Conservation (phyloP, 2,113 vertebrate genomes). For the Ifrita kowaldi region DNA sequence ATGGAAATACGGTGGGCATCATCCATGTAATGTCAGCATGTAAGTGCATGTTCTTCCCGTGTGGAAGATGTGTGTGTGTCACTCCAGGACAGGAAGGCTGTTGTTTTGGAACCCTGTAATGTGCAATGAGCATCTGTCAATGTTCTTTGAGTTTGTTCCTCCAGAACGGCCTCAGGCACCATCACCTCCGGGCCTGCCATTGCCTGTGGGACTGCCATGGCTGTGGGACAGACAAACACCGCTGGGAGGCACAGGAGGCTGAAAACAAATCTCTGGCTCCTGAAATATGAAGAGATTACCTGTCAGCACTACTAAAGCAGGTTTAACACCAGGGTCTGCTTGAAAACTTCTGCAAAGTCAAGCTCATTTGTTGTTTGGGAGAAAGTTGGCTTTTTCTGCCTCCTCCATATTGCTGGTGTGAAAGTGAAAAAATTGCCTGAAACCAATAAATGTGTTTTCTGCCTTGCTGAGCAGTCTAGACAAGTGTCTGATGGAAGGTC, state of each 20-base stretch:
- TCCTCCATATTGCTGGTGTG: not conserved
- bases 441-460: not conserved
- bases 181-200: not conserved
- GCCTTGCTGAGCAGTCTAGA: not conserved
- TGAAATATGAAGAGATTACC: not conserved
- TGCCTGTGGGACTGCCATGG: not conserved
- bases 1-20: not conserved
- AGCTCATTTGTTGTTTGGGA: not conserved
- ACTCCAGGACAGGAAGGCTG: not conserved
- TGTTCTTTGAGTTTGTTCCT: not conserved
- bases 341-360: not conserved
- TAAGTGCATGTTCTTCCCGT: rapidly evolving
- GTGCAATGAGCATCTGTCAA: not conserved
- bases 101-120: not conserved
- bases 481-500: not conserved
- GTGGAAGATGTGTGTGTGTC: not conserved
- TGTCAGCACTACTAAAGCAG: not conserved
- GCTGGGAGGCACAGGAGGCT: not conserved
- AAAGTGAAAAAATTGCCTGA: not conserved
- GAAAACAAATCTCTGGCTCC: not conserved
- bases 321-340: not conserved
- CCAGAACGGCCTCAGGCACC: not conserved
- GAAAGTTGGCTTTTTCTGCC: not conserved
- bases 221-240: not conserved
- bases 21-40: not conserved